Conservation (phyloP, 2,797 vertebrate genomes). For the Parauchenoglanis ngamensis region DNA sequence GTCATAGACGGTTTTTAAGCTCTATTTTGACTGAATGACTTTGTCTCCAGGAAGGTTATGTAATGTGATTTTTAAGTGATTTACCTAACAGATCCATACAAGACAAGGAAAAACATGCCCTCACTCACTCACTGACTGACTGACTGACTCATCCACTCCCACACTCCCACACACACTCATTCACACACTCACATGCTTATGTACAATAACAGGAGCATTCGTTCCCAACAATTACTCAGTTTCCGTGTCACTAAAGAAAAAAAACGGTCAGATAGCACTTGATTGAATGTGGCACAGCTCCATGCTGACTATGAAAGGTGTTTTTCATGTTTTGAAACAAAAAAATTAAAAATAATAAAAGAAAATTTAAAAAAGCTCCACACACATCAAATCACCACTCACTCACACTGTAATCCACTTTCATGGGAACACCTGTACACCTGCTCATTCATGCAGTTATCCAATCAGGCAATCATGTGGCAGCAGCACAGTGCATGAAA, state of each 20-base stretch:
- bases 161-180: neutral
- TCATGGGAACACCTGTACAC: too few species aligned
- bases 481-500: too few species aligned
- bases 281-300: neutral
- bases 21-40: neutral
- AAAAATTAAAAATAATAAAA: neutral
- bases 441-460: too few species aligned
- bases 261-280: neutral
- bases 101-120: neutral
- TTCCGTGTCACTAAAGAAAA: neutral
- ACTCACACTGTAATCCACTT: too few species aligned
- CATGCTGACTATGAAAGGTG: neutral
- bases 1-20: neutral
- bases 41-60: neutral
- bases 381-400: too few species aligned
- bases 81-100: neutral
- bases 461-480: too few species aligned
- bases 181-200: neutral
- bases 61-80: neutral
- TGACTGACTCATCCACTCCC: neutral
- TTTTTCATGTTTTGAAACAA: neutral
- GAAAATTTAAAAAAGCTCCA: neutral
- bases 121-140: neutral
- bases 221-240: neutral
- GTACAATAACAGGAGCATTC: neutral